These are phyloP conservation scores for Drosophila colorata DNA, from an alignment of 2,888 invertebrate genomes.

Conservation along the genomic window DNA sequence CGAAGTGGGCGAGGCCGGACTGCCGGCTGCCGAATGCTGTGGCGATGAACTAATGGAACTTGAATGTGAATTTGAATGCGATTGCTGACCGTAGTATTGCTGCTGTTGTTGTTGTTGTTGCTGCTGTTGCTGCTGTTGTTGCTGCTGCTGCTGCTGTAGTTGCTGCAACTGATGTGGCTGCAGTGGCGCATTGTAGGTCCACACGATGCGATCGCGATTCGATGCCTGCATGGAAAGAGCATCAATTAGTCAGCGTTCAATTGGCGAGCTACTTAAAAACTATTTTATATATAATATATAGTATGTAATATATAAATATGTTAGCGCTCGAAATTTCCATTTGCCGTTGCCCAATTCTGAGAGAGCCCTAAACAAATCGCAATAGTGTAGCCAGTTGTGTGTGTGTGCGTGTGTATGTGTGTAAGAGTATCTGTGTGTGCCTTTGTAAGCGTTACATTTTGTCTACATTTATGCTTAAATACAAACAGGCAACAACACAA, in stretches of 20 bases:
- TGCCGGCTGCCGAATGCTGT: constrained; percentile 88
- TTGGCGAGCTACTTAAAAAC: constrained; percentile 16
- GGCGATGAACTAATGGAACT: constrained; percentile 86
- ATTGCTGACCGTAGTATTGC: constrained; percentile 78
- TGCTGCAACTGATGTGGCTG: constrained; percentile 83
- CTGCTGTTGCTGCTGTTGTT: constrained; percentile 52
- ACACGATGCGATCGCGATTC: constrained; percentile 90
- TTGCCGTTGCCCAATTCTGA: constrained; percentile 44
- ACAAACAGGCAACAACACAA: constrained; percentile 59
- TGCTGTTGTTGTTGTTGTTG: constrained; percentile 84
- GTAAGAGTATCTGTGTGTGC: constrained; percentile 31
- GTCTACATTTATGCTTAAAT: constrained; percentile 52
- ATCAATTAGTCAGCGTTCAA: constrained; percentile 47
- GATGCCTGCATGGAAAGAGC: constrained; percentile 76
- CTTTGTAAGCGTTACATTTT: constrained; percentile 50
- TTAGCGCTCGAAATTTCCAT: constrained; percentile 49
- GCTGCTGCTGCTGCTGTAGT: constrained; percentile 59
- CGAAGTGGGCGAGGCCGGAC: constrained; percentile 93
- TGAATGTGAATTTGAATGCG: constrained; percentile 85
- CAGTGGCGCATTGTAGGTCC: constrained; percentile 95
- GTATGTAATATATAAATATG: constrained; percentile 11
- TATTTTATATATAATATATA: constrained; percentile 7
- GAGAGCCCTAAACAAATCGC: constrained; percentile 45
- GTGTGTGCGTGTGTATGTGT: constrained; percentile 20
- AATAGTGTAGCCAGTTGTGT: constrained; percentile 32